Evolutionary conservation across 2,888 invertebrate genomes (phyloP).

Genomic region (Baccha elongata): DNA sequence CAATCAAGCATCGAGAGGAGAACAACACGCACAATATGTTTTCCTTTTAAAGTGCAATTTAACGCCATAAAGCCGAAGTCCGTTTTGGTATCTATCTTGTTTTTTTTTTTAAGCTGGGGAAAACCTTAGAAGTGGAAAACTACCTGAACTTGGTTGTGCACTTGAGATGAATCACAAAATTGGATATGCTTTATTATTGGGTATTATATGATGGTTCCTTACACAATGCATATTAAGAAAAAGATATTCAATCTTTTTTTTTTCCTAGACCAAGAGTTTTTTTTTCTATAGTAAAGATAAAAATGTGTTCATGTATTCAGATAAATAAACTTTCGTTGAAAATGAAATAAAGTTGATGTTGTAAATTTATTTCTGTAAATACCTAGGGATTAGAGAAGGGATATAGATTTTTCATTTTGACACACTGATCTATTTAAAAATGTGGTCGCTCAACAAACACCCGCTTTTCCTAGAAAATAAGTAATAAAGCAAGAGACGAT

Average conservation of each 20-base stretch:
- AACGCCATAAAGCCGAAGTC: constrained; percentile 61
- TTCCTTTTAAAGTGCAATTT: constrained; percentile 63
- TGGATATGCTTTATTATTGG: constrained; percentile 35
- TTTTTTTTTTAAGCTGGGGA: constrained; percentile 60
- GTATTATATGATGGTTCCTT: constrained; percentile 4
- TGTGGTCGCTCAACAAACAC: not conserved
- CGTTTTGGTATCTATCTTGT: not conserved
- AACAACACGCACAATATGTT: not conserved
- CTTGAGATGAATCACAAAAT: constrained; percentile 70
- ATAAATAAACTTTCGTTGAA: constrained; percentile 29
- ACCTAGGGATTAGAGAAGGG: too few relatives aligned
- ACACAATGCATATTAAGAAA: constrained; percentile 14
- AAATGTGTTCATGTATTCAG: not conserved
- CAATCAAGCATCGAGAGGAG: constrained; percentile 25
- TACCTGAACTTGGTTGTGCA: constrained; percentile 60
- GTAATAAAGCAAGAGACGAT: not conserved
- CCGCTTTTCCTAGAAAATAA: constrained; percentile 33
- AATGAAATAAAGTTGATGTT: not conserved
- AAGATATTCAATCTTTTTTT: constrained; percentile 6
- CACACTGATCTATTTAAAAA: constrained; percentile 3
- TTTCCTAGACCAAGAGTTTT: not conserved
- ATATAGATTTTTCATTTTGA: not conserved
- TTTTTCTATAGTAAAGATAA: not conserved
- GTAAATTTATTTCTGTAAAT: not conserved
- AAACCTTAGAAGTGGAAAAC: constrained; percentile 41